Conservation (phyloP, 2,888 invertebrate species). For the Ornithoptera alexandrae region DNA sequence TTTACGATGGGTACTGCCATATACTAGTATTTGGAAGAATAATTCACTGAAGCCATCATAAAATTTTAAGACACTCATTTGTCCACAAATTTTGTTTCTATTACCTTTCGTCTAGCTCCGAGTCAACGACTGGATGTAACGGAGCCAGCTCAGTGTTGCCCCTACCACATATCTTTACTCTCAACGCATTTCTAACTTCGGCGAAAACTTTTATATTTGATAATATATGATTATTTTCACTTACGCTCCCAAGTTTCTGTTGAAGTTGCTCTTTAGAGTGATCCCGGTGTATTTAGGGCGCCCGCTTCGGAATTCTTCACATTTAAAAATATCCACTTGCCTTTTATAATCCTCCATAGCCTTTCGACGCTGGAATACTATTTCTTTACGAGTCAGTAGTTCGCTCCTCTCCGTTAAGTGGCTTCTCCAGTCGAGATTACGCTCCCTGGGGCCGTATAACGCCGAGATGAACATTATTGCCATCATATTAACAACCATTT, state of each 20-base stretch:
- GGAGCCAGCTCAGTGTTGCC: constrained; percentile 26
- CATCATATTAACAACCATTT: constrained; percentile 49
- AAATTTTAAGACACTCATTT: constrained; percentile 18
- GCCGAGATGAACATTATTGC: constrained; percentile 55
- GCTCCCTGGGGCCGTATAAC: constrained; percentile 45
- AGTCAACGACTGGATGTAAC: constrained; percentile 32
- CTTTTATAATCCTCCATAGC: constrained; percentile 32
- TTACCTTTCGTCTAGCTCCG: constrained; percentile 26
- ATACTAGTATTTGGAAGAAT: neutral
- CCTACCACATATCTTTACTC: constrained; percentile 31
- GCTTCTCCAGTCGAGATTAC: constrained; percentile 49
- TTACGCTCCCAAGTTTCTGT: constrained; percentile 28
- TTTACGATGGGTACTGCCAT: neutral
- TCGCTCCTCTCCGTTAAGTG: constrained; percentile 35
- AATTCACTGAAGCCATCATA: constrained; percentile 11
- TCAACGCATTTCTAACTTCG: constrained; percentile 30
- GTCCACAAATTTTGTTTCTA: constrained; percentile 25
- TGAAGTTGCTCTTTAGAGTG: constrained; percentile 23
- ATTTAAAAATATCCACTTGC: constrained; percentile 26
- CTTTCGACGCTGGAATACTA: constrained; percentile 31
- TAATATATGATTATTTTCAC: constrained; percentile 36
- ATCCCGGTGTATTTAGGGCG: constrained; percentile 19
- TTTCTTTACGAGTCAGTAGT: constrained; percentile 36
- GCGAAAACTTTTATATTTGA: constrained; percentile 34
- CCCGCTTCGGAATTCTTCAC: constrained; percentile 21